Conservation (phyloP, 2,888 invertebrate species). For the Frankliniella fusca region DNA sequence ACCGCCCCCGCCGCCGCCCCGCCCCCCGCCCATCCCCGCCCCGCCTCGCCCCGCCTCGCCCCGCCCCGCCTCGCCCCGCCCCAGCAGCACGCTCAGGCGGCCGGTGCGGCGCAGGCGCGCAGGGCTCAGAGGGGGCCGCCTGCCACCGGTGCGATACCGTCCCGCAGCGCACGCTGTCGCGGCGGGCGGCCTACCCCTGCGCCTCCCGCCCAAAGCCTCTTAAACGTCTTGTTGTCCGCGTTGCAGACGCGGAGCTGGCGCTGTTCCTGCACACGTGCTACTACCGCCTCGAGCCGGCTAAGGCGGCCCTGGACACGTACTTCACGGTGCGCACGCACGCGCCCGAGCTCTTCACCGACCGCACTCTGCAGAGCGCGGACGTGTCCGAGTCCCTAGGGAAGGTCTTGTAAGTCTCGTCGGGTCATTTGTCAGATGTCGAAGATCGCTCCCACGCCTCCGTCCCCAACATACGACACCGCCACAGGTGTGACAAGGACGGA, state of each 20-base stretch:
- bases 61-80: background rate
- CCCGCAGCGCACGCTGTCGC: background rate
- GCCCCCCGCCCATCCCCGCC: no score
- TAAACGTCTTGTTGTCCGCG: background rate
- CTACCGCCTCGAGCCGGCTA: conserved; percentile 35
- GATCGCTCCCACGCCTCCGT: no score
- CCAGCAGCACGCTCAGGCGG: background rate
- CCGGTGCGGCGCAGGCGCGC: background rate
- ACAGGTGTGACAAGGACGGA: no score
- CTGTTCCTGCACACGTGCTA: conserved; percentile 39
- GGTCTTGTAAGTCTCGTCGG: conserved; percentile 37
- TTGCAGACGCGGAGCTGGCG: conserved; percentile 38
- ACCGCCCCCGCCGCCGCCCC: no score
- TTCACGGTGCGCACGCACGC: conserved; percentile 33
- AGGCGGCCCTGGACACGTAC: conserved; percentile 35
- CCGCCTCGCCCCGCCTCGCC: background rate
- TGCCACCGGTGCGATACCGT: background rate
- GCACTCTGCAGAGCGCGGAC: conserved; percentile 34
- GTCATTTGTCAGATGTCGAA: no score
- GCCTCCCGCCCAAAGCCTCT: background rate
- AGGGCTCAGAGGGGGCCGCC: no score
- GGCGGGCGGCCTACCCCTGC: background rate
- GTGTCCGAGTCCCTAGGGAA: conserved; percentile 35
- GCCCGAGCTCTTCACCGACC: conserved; percentile 36
- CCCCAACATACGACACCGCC: no score